Evolutionary conservation across 1,140 invertebrate species (phyloP).

Genomic region (Heliconius melpomene): DNA sequence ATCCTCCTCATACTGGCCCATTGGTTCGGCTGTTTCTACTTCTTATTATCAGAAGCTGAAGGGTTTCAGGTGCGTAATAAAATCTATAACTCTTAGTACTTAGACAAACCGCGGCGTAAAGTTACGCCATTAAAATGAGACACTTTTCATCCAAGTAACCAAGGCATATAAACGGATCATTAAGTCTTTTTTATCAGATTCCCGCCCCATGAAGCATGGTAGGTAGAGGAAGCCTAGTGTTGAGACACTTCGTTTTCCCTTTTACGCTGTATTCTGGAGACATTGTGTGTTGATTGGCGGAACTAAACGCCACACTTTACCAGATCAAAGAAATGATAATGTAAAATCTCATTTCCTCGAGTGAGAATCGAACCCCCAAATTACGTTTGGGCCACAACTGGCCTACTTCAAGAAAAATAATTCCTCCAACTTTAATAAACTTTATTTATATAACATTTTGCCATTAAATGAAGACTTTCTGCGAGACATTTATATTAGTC

Average conservation of each 20-base stretch:
- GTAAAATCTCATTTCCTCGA: too few relatives aligned
- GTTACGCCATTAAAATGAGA: too few relatives aligned
- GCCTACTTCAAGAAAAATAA: too few relatives aligned
- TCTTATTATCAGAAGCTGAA: slow-evolving; percentile 95
- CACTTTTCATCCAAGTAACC: too few relatives aligned
- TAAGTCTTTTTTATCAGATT: not conserved
- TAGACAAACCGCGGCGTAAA: too few relatives aligned
- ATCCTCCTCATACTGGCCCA: slow-evolving; percentile 96
- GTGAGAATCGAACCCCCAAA: too few relatives aligned
- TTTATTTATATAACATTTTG: not conserved
- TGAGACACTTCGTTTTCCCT: not conserved
- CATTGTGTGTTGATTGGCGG: too few relatives aligned
- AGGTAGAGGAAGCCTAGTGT: not conserved
- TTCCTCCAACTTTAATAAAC: not conserved
- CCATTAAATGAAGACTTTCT: not conserved
- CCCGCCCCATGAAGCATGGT: not conserved
- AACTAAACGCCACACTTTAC: too few relatives aligned
- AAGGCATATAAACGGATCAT: not conserved
- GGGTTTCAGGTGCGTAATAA: slow-evolving; percentile 85
- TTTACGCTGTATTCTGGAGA: not conserved
- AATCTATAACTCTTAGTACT: not conserved
- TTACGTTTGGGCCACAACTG: too few relatives aligned
- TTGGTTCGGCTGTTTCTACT: slow-evolving; percentile 99
- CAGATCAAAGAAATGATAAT: too few relatives aligned
- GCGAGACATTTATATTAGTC: slow-evolving; percentile 10